Base-by-base conservation (phyloP, 2,797 vertebrate genomes). In the Pogoniulus pusillus region DNA sequence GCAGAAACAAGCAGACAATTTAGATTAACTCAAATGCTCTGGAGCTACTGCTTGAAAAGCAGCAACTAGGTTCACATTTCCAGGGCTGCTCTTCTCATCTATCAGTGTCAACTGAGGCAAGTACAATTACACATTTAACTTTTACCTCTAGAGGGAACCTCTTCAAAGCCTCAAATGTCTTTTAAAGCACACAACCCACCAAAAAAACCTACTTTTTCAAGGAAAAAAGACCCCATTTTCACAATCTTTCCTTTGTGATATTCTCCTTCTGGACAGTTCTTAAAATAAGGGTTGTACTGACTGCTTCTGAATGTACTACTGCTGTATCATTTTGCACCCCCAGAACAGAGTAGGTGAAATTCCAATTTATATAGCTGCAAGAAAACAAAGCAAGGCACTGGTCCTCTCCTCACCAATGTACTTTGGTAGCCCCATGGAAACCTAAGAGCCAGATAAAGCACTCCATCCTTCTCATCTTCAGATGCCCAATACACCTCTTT, bases 1-100 rank as follows among this genome's bases (percentile, higher is more conserved):
- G 22, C 27, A 87, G 54, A 85, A 92, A 74, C 24, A 74, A 76
- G 39, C 10, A 76, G 39, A 73, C 26, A 59, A 39, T 22, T n/a
- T 14, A 87, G 26, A 85, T 71, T 41, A 77, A 82, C 34, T 75
- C 76, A 91, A 70, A 83, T n/a, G 43, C 47, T 85, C 55, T 37
- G 7, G 5, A 72, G 16, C 66, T 69, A 45, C 4, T 65, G 26
- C 6, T 5, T 49, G 16, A 51, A n/a, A 72, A 79, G 37, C 49
- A 63, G 16, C 5, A 15, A 82, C 8, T 71, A 47, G 10, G 26
- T 63, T 57, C 29, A 43, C 8, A 16, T 35, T 78, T 72, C 18
- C 53, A 72, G 32, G 47, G 75, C 16, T 65, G 82, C 35, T 41
- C 5, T 65, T 86, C 35, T 45, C 5, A 60, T 37, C 16, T 85